Conservation (phyloP, 1,140 invertebrate species). For the Drosophila grimshawi region DNA sequence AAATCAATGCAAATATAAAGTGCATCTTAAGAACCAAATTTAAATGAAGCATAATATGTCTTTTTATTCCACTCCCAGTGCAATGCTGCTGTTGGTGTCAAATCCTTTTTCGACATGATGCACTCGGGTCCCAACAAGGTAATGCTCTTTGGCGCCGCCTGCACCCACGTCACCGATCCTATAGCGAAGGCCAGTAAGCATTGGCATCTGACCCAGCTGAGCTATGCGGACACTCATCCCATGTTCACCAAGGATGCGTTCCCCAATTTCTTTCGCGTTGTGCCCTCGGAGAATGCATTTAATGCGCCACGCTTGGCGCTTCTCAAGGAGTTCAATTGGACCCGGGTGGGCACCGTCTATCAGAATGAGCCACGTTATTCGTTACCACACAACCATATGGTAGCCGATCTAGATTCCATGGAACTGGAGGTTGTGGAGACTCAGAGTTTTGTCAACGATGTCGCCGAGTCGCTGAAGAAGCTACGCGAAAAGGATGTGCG, state of each 20-base stretch:
- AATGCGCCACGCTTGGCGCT: conserved; percentile 95
- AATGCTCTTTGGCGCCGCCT: conserved; percentile 98
- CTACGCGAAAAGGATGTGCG: conserved; percentile 96
- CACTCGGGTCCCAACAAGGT: conserved; percentile 95
- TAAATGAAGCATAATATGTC: too few relatives aligned
- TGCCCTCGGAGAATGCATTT: conserved; percentile 97
- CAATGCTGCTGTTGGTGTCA: conserved; percentile 98
- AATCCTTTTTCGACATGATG: conserved; percentile 99
- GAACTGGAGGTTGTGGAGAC: conserved; percentile 94
- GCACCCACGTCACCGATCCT: conserved; percentile 98
- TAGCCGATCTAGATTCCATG: conserved; percentile 93
- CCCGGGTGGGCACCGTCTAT: conserved; percentile 97
- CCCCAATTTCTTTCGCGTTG: conserved; percentile 98
- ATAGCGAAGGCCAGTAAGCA: conserved; percentile 98
- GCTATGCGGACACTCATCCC: conserved; percentile 99
- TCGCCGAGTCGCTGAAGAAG: conserved; percentile 92
- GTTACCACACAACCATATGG: conserved; percentile 95
- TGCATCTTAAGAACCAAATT: too few relatives aligned
- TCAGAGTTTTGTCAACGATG: conserved; percentile 97
- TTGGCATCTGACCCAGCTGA: conserved; percentile 98
- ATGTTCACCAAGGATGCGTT: conserved; percentile 98
- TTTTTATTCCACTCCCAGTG: conserved; percentile 89
- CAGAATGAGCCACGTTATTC: conserved; percentile 98
- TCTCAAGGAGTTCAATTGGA: conserved; percentile 98
- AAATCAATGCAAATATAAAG: too few relatives aligned